phyloP scores from a whole-genome alignment of 2,113 vertebrate species.

The Marmota flaviventris region DNA sequence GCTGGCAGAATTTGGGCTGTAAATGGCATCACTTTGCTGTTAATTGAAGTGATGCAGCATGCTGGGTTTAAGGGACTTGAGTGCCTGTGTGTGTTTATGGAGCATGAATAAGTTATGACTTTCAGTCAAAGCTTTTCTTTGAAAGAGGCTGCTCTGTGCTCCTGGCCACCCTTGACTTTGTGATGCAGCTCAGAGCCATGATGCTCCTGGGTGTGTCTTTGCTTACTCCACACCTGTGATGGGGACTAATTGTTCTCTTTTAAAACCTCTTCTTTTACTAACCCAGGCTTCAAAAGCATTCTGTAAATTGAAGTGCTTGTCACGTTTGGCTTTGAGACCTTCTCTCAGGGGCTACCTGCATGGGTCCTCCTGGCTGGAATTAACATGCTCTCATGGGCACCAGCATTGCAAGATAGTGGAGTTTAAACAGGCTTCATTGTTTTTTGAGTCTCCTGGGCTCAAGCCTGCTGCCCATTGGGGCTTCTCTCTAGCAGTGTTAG shows the following conservation, averaged over 20 bases:
- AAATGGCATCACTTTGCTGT: constrained; percentile 48
- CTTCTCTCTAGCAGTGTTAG: background rate
- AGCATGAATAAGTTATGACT: constrained; percentile 61
- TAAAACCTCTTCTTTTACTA: background rate
- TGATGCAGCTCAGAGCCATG: background rate
- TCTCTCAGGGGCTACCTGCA: background rate
- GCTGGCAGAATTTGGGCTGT: background rate
- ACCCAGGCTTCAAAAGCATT: background rate
- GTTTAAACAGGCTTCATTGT: background rate
- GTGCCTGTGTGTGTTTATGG: constrained; percentile 7
- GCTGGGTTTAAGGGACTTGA: background rate
- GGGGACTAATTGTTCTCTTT: background rate
- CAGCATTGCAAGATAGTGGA: rapidly evolving
- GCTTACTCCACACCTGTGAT: constrained; percentile 19
- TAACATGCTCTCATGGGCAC: background rate
- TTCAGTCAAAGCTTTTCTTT: constrained; percentile 16
- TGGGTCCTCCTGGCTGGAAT: background rate
- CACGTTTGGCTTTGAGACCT: background rate
- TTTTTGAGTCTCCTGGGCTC: background rate
- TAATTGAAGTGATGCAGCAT: constrained; percentile 52
- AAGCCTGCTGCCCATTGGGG: background rate
- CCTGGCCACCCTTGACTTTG: background rate
- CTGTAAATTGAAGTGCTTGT: background rate
- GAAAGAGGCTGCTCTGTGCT: background rate
- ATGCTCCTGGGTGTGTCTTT: background rate